Conservation (phyloP, 2,888 invertebrate genomes). For the Drosophila dives region DNA sequence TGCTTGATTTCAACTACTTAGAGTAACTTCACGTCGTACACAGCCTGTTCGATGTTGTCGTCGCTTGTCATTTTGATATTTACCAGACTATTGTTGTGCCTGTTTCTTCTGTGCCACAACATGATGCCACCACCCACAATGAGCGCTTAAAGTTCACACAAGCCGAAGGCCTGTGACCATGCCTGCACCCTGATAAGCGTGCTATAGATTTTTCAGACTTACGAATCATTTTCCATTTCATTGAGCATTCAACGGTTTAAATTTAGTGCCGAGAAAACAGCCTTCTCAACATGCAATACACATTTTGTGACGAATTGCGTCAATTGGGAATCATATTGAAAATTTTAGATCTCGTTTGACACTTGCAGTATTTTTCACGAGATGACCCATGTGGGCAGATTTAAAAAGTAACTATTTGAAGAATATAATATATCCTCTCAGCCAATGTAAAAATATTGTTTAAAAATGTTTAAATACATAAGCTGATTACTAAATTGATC, state of each 20-base stretch:
- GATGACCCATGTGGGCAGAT: conserved; percentile 3
- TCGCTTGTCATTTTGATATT: conserved; percentile 33
- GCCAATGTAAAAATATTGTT: too few relatives aligned
- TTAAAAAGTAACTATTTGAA: background rate
- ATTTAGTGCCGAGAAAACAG: conserved; percentile 60
- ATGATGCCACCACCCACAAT: conserved; percentile 10
- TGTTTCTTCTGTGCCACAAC: conserved; percentile 3
- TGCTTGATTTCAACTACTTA: background rate
- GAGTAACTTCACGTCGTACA: conserved; percentile 15
- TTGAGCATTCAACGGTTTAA: conserved; percentile 65
- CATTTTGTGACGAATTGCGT: conserved; percentile 37
- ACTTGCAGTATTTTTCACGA: background rate
- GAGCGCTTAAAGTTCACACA: conserved; percentile 50
- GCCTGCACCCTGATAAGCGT: conserved; percentile 67
- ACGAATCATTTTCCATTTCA: conserved; percentile 72
- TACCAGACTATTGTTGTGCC: conserved; percentile 38
- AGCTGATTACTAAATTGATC: background rate
- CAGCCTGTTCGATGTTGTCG: background rate
- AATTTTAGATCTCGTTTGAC: conserved; percentile 3
- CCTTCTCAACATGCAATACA: conserved; percentile 19
- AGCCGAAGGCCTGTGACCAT: conserved; percentile 50
- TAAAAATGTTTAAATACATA: background rate
- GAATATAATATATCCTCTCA: too few relatives aligned
- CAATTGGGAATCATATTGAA: conserved; percentile 15
- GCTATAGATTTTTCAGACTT: conserved; percentile 65